A percentile compares a stretch with the other conserved stretches of the same genome.
Conservation (phyloP, 2,113 vertebrate species). For the Eurypyga helias region DNA sequence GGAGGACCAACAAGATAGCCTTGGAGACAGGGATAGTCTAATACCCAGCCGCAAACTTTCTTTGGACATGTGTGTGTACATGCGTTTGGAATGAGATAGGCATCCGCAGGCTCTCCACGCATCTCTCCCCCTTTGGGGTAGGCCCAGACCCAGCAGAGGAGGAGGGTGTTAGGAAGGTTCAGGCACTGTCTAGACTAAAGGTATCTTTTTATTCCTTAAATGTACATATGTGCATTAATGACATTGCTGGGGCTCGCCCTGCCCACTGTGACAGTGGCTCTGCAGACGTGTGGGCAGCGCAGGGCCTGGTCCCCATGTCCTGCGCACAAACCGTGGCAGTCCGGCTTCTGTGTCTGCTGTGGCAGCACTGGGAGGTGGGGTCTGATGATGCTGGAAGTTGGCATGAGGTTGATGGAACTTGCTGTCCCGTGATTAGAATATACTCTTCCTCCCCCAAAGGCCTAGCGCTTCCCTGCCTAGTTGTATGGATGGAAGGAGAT, state of each 20-base stretch:
- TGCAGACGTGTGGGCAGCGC: accelerated
- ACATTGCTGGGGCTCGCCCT: accelerated
- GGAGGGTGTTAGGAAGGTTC: background rate
- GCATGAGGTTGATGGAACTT: background rate
- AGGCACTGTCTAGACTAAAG: background rate
- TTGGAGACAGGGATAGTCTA: background rate
- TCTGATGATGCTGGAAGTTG: background rate
- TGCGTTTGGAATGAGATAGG: background rate
- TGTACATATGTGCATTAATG: accelerated
- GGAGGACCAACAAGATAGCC: background rate
- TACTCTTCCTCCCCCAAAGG: background rate
- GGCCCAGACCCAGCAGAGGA: accelerated
- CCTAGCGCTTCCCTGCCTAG: background rate
- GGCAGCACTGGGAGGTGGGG: background rate
- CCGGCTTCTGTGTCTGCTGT: background rate
- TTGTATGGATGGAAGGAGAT: background rate
- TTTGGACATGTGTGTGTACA: background rate
- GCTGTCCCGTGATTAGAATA: background rate
- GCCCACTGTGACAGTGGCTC: background rate
- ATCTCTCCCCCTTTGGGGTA: background rate
- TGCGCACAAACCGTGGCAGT: background rate
- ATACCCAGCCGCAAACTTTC: background rate
- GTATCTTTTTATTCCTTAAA: background rate
- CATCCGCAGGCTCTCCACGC: background rate
- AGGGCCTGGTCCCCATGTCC: too few relatives aligned